A percentile compares a stretch with the other conserved stretches of the same genome.
Evolutionary conservation across 2,797 vertebrate genomes (phyloP).

Genomic region (Phoxinus dragarum): DNA sequence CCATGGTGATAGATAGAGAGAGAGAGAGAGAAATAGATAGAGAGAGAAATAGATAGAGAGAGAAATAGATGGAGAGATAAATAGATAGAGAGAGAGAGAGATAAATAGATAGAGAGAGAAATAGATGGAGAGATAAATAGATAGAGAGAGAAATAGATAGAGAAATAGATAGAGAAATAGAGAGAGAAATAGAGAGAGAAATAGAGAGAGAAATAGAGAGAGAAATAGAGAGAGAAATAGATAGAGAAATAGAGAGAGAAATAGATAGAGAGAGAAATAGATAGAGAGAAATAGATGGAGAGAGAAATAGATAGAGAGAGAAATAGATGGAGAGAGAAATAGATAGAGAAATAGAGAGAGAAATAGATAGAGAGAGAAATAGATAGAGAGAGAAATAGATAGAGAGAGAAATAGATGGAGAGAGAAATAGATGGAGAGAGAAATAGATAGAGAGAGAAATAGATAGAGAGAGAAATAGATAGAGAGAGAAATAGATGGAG

Average conservation of each 20-base stretch:
- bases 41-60: accelerated
- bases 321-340: too few species aligned
- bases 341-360: too few species aligned
- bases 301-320: not conserved
- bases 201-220: not conserved
- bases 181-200: not conserved
- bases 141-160: not conserved
- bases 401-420: too few species aligned
- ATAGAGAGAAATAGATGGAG: not conserved
- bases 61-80: accelerated
- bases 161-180: not conserved
- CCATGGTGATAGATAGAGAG: not conserved
- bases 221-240: not conserved
- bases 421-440: too few species aligned
- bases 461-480: too few species aligned
- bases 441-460: too few species aligned
- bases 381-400: not conserved
- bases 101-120: not conserved
- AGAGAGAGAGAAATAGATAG: accelerated
- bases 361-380: too few species aligned
- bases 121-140: accelerated
- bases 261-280: too few species aligned
- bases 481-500: not conserved
- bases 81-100: accelerated
- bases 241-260: too few species aligned